A percentile compares a stretch with the other conserved stretches of the same genome.
Evolutionary conservation across 2,113 vertebrate species (phyloP).

Genomic region (Rhadina sibilatrix): DNA sequence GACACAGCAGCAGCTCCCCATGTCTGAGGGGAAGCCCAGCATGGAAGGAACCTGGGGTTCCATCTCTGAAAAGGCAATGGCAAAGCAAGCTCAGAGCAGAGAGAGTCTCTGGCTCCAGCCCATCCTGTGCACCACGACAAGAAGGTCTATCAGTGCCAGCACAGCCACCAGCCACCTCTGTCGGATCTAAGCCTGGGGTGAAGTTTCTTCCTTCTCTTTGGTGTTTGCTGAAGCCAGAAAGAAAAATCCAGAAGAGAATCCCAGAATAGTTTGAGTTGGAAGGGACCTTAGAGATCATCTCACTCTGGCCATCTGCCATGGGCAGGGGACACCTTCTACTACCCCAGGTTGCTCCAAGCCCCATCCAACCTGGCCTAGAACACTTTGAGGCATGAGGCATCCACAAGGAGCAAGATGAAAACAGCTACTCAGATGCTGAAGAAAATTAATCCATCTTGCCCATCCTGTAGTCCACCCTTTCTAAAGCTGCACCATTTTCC

Average conservation of each 20-base stretch:
- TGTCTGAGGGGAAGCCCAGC: neutral
- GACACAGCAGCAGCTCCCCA: neutral
- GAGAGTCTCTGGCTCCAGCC: neutral
- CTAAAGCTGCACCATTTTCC: neutral
- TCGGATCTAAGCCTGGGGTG: rapidly evolving
- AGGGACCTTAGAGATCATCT: neutral
- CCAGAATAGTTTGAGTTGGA: neutral
- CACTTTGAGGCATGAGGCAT: neutral
- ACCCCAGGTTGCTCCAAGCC: neutral
- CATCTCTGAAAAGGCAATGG: neutral
- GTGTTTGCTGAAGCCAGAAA: neutral
- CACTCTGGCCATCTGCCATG: neutral
- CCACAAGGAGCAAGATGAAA: neutral
- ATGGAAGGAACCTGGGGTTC: neutral
- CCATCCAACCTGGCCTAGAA: rapidly evolving
- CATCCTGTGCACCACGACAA: neutral
- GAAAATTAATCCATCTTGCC: neutral
- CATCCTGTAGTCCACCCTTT: neutral
- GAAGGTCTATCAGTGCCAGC: rapidly evolving
- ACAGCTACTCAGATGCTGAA: neutral
- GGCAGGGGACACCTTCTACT: neutral
- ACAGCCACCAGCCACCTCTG: rapidly evolving
- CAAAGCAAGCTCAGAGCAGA: neutral
- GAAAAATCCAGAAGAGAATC: neutral
- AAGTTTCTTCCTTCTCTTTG: neutral